These are phyloP conservation scores for Philopotamus ludificatus DNA, from an alignment of 1,140 invertebrate genomes.

Conservation along the genomic window DNA sequence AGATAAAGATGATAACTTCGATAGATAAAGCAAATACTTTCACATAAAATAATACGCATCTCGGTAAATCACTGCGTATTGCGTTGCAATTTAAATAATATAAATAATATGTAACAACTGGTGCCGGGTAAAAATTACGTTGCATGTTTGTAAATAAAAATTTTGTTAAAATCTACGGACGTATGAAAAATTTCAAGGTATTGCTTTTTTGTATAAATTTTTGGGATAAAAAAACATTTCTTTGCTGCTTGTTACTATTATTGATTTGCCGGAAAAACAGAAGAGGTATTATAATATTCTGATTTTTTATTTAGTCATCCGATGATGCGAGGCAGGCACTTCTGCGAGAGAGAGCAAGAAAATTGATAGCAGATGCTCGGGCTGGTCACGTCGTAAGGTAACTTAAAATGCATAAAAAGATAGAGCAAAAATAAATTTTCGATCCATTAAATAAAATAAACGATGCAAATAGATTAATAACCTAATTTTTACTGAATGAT, in stretches of 20 bases:
- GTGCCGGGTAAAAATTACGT: no score
- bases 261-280: background rate
- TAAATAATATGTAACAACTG: no score
- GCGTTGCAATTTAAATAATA: no score
- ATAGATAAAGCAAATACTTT: no score
- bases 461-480: background rate
- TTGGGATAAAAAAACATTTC: background rate
- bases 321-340: slow-evolving; percentile 83
- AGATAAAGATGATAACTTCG: no score
- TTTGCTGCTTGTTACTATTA: background rate
- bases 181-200: no score
- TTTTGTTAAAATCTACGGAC: no score
- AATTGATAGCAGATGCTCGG: slow-evolving; percentile 85
- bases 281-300: background rate
- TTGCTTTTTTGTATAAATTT: no score
- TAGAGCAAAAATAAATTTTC: background rate
- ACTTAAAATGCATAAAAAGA: background rate
- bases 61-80: no score
- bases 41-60: no score
- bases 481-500: no score
- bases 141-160: no score
- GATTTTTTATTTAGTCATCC: slow-evolving; percentile 7
- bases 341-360: slow-evolving; percentile 81
- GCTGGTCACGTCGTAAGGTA: slow-evolving; percentile 49
- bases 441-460: background rate